Conservation (phyloP, 2,797 vertebrate species). For the Dallia pectoralis region DNA sequence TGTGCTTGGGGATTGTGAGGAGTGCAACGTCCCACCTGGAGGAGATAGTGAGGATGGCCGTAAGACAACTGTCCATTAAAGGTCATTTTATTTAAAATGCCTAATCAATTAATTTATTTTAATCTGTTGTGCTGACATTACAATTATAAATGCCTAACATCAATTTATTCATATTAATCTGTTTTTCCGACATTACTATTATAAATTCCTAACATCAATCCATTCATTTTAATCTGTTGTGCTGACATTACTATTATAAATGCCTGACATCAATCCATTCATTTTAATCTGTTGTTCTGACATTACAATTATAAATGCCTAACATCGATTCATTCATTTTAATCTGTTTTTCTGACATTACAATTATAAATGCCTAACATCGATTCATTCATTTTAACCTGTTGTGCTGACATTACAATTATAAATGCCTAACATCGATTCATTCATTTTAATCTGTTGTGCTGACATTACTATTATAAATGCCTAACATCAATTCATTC, state of each 20-base stretch:
- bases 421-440: background rate
- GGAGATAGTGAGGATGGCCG: slow-evolving; percentile 44
- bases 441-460: no score
- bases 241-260: background rate
- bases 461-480: no score
- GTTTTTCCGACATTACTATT: no score
- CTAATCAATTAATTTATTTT: background rate
- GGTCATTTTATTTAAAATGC: slow-evolving; percentile 39
- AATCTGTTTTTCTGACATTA: no score
- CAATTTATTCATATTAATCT: background rate
- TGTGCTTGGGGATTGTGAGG: slow-evolving; percentile 58
- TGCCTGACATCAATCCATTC: no score
- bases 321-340: background rate
- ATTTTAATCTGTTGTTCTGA: background rate
- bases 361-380: no score
- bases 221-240: background rate
- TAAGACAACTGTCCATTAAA: slow-evolving; percentile 50
- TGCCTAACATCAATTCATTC: no score
- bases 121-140: background rate
- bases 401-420: background rate
- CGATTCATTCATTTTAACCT: no score
- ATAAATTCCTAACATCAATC: no score
- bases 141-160: background rate
- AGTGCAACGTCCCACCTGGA: slow-evolving; percentile 40
- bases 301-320: background rate